Conservation (phyloP, 2,797 vertebrate species). For the Pyrocephalus nanus region DNA sequence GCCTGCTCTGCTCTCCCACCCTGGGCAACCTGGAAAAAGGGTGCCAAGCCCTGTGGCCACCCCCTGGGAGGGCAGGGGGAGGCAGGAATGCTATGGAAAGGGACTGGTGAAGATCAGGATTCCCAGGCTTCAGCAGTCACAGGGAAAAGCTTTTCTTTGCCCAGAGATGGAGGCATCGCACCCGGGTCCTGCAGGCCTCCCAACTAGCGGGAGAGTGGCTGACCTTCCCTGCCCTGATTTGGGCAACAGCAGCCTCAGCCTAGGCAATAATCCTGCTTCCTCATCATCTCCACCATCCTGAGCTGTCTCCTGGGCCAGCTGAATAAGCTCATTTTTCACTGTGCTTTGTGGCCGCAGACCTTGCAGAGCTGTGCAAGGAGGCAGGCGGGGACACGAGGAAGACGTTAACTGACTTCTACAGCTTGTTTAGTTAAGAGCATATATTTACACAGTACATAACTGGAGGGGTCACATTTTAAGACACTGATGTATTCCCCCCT, state of each 20-base stretch:
- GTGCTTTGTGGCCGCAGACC: not conserved
- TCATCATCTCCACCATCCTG: not conserved
- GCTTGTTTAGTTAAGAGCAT: not conserved
- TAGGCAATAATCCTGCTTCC: not conserved
- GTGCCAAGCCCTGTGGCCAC: not conserved
- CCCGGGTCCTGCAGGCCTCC: not conserved
- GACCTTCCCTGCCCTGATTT: not conserved
- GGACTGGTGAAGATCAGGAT: accelerated
- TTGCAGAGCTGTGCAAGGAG: not conserved
- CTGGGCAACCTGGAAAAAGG: accelerated
- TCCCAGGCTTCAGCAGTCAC: accelerated
- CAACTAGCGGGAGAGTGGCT: accelerated
- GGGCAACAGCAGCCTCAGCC: not conserved
- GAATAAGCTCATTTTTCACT: not conserved
- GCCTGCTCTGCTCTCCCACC: not conserved
- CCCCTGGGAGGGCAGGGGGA: not conserved
- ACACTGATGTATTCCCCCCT: not conserved
- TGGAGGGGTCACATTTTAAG: not conserved
- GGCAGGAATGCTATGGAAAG: not conserved
- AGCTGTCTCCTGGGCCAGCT: not conserved
- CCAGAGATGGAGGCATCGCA: accelerated
- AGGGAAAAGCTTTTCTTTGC: not conserved
- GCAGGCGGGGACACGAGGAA: not conserved
- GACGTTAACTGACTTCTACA: not conserved
- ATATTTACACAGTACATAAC: not conserved